Percentiles rank a stretch among this genome's conserved stretches.
phyloP scores from a whole-genome alignment of 1,140 invertebrate species.

The Armadillidium nasatum region DNA sequence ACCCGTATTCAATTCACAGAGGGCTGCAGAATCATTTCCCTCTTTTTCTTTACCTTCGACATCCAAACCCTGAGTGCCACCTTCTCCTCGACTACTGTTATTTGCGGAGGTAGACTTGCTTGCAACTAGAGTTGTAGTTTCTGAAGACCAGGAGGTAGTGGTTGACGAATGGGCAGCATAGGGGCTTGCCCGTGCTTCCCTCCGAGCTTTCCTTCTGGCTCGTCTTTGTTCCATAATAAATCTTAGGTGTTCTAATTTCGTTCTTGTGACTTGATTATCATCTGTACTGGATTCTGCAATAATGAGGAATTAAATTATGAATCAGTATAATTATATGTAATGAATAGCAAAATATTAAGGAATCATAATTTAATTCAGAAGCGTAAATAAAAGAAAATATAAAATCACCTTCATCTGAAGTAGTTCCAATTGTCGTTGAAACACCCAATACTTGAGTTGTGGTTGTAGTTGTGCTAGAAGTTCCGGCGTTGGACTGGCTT shows the following conservation, averaged over 20 bases:
- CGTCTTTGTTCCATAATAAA: slow-evolving; percentile 82
- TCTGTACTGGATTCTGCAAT: slow-evolving; percentile 43
- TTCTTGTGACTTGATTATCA: slow-evolving; percentile 73
- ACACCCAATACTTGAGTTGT: neutral
- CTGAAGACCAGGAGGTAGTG: slow-evolving; percentile 27
- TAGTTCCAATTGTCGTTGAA: neutral
- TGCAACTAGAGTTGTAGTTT: slow-evolving; percentile 30
- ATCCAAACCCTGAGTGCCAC: slow-evolving; percentile 31
- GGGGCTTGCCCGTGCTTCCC: slow-evolving; percentile 64
- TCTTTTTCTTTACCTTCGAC: slow-evolving; percentile 32
- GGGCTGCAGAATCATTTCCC: slow-evolving; percentile 28
- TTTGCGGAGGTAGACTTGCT: slow-evolving; percentile 22
- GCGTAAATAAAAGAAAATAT: too few relatives aligned
- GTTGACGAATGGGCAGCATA: slow-evolving; percentile 54
- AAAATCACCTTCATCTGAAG: neutral
- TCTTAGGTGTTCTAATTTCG: slow-evolving; percentile 76
- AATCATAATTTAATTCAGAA: too few relatives aligned
- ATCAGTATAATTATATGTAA: neutral
- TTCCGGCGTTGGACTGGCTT: neutral
- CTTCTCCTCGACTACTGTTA: slow-evolving; percentile 21
- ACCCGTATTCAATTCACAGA: slow-evolving; percentile 39
- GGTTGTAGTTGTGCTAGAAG: neutral
- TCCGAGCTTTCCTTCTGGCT: slow-evolving; percentile 69
- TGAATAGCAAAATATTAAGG: too few relatives aligned
- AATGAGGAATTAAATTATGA: neutral